Base-by-base conservation (phyloP, 2,888 invertebrate genomes). In the Calephelis perditalis region DNA sequence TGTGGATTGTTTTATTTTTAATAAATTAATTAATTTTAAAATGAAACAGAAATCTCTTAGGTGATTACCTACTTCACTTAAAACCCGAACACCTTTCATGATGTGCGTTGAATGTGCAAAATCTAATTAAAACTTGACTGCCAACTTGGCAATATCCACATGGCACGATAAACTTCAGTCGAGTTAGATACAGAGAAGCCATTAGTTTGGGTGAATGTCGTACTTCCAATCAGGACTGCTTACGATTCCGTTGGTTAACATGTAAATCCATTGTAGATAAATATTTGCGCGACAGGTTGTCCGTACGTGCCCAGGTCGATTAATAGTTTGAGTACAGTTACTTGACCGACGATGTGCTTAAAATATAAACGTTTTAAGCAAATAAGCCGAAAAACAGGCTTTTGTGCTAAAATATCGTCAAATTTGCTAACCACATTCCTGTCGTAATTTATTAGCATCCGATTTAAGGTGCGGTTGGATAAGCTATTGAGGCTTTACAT, bases 281-380 rank as follows among this genome's bases (percentile, higher is more conserved):
- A 89, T 88, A 87, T 89, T 89, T 88, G 84, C 84, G 80, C 82
- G 87, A 84, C 87, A 84, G 86, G 84, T 81, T 83, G 84, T 84
- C 77, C 75, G 81, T 76, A 86, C 88, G 88, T 88, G 88, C 77
- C 70, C 71, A 63, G 79, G 72, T 71, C 78, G 71, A 75, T 72
- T 81, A 82, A 87, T 83, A 74, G 70, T 66, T 68, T 35, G 11
- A 36, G 68, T 72, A 83, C 86, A 79, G 87, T 86, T 88, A 88
- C 78, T 81, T 78, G 81, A 75, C 79, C 80, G 67, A 56, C 63
- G 67, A 62, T 59, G 65, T 64, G 64, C 65, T 69, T 69, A 63
- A 67, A 70, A 67, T 69, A 67, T 69, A 63, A 70, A 68, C 64
- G 35, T 35, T 64, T 61, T 61, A 62, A 65, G 62, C 63, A 66